phyloP scores from a whole-genome alignment of 2,888 invertebrate genomes.

The Melieria picta region DNA sequence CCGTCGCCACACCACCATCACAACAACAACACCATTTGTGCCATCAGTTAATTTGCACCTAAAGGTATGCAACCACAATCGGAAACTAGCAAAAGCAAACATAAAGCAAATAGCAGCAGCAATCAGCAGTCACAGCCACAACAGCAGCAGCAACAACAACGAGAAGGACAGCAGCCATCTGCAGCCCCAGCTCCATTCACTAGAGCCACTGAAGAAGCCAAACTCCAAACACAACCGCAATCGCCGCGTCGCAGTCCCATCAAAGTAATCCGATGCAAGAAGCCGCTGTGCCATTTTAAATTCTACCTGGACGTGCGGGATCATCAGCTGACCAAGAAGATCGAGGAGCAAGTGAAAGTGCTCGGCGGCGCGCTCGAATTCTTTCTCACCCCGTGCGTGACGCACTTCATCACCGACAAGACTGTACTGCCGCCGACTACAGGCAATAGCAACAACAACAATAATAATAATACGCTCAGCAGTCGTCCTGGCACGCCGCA shows the following conservation, averaged over 20 bases:
- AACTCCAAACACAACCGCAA: slow-evolving; percentile 29
- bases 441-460: slow-evolving; percentile 35
- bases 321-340: slow-evolving; percentile 72
- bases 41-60: slow-evolving; percentile 60
- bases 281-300: slow-evolving; percentile 74
- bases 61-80: slow-evolving; percentile 67
- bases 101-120: slow-evolving; percentile 53
- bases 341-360: slow-evolving; percentile 76
- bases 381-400: slow-evolving; percentile 62
- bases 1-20: slow-evolving; percentile 27
- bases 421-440: slow-evolving; percentile 32
- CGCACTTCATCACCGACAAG: slow-evolving; percentile 65
- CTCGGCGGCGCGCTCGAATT: slow-evolving; percentile 71
- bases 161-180: slow-evolving; percentile 43
- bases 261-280: slow-evolving; percentile 67
- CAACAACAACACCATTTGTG: slow-evolving; percentile 41
- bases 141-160: slow-evolving; percentile 44
- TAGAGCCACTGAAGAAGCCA: not conserved
- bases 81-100: slow-evolving; percentile 64
- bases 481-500: slow-evolving; percentile 52
- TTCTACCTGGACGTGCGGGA: slow-evolving; percentile 83
- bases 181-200: no score
- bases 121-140: slow-evolving; percentile 44
- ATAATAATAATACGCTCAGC: slow-evolving; percentile 40
- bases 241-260: slow-evolving; percentile 45